phyloP scores from a whole-genome alignment of 2,113 vertebrate genomes.

The Callionymus lyra region DNA sequence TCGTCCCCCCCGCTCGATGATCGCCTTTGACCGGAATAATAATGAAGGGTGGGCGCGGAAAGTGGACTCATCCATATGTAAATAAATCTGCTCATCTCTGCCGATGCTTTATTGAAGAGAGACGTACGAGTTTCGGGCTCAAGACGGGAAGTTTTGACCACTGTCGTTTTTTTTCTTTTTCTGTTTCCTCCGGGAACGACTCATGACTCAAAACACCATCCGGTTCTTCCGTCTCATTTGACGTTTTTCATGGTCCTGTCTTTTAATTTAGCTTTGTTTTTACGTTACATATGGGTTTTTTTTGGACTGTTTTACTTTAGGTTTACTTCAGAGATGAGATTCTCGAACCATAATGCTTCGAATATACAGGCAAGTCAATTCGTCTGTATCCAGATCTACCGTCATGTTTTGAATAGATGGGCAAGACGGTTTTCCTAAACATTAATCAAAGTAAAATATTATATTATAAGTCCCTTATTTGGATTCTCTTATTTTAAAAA shows the following conservation, averaged over 20 bases:
- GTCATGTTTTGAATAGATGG: too few relatives aligned
- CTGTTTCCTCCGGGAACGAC: too few relatives aligned
- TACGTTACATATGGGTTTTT: background rate
- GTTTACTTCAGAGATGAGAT: too few relatives aligned
- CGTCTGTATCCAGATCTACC: too few relatives aligned
- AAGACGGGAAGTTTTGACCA: slow-evolving; percentile 5
- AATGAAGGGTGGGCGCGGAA: slow-evolving; percentile 56
- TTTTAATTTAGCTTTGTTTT: background rate
- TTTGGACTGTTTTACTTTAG: too few relatives aligned
- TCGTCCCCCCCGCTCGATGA: slow-evolving; percentile 55
- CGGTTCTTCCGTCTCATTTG: background rate
- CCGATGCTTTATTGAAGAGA: slow-evolving; percentile 46
- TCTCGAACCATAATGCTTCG: too few relatives aligned
- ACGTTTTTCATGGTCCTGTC: background rate
- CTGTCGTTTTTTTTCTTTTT: too few relatives aligned
- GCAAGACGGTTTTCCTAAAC: too few relatives aligned
- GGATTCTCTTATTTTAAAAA: too few relatives aligned
- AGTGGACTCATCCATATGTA: slow-evolving; percentile 63
- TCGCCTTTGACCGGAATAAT: slow-evolving; percentile 43
- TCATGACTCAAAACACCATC: background rate
- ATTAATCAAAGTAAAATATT: too few relatives aligned
- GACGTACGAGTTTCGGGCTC: slow-evolving; percentile 49
- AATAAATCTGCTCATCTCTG: slow-evolving; percentile 55
- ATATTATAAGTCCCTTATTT: too few relatives aligned
- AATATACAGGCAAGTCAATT: too few relatives aligned